A percentile compares a stretch with the other conserved stretches of the same genome.
Conservation (phyloP, 37 sponge, comb jelly and placozoan genomes). For the Aphrocallistes beatrix region DNA sequence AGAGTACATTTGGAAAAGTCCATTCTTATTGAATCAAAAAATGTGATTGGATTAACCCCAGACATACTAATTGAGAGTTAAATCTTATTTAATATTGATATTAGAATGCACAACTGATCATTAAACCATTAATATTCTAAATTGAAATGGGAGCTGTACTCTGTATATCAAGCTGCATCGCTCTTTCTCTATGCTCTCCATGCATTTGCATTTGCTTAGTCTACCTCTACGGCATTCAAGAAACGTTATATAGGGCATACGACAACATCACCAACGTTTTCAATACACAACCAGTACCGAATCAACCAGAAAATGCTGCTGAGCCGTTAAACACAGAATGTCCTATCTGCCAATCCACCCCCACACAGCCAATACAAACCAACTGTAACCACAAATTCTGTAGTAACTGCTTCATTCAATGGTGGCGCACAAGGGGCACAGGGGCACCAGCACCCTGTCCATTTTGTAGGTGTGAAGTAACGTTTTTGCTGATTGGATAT, state of each 20-base stretch:
- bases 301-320: neutral
- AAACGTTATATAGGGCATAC: neutral
- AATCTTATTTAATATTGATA: too few species aligned
- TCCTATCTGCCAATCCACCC: neutral
- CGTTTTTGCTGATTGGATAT: neutral
- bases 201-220: neutral
- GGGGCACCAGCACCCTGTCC: neutral
- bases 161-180: neutral
- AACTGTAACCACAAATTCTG: slow-evolving; percentile 1
- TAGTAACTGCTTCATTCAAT: neutral
- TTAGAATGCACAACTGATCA: too few species aligned
- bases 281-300: neutral
- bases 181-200: neutral
- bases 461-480: neutral
- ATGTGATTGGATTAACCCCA: neutral
- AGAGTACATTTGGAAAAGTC: slow-evolving; percentile 12
- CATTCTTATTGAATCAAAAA: neutral
- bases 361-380: neutral
- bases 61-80: neutral
- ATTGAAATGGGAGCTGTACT: neutral
- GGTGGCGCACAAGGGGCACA: neutral
- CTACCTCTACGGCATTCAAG: neutral
- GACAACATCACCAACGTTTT: neutral
- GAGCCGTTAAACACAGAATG: neutral
- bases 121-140: too few species aligned